Conservation (phyloP, 2,888 invertebrate genomes). For the Epinotia nisella region DNA sequence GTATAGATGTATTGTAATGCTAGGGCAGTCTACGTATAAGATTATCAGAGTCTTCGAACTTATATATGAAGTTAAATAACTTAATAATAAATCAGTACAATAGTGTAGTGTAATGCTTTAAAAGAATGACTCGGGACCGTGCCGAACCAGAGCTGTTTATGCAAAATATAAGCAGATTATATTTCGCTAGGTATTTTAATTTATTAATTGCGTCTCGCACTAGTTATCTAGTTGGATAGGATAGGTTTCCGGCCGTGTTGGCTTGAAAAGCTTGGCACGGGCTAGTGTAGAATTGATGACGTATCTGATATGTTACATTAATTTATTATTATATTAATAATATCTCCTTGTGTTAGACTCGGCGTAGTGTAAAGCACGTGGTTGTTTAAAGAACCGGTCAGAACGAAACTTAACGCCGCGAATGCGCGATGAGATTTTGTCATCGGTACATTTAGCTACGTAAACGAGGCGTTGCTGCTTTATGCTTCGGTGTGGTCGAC, state of each 20-base stretch:
- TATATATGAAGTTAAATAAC: constrained; percentile 8
- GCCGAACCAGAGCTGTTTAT: background rate
- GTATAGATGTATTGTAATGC: background rate
- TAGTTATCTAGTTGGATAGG: background rate
- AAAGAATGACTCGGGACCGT: background rate
- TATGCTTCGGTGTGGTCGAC: background rate
- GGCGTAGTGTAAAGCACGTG: background rate
- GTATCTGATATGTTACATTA: background rate
- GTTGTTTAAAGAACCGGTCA: background rate
- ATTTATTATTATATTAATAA: background rate
- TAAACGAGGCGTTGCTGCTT: background rate
- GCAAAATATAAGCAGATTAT: background rate
- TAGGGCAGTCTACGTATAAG: background rate
- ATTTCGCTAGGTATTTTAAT: background rate
- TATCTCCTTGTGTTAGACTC: too few species aligned
- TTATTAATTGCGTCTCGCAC: background rate
- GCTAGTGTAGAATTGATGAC: background rate
- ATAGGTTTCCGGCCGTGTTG: background rate
- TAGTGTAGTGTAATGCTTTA: background rate
- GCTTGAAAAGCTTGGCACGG: background rate
- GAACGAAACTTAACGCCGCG: background rate
- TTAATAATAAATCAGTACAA: constrained; percentile 26
- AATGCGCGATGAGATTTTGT: background rate
- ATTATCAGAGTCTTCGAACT: background rate
- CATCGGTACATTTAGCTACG: background rate